A percentile compares a stretch with the other conserved stretches of the same genome.
These are phyloP conservation scores for Trichomalopsis sarcophagae DNA, from an alignment of 1,140 invertebrate species.

Conservation along the genomic window DNA sequence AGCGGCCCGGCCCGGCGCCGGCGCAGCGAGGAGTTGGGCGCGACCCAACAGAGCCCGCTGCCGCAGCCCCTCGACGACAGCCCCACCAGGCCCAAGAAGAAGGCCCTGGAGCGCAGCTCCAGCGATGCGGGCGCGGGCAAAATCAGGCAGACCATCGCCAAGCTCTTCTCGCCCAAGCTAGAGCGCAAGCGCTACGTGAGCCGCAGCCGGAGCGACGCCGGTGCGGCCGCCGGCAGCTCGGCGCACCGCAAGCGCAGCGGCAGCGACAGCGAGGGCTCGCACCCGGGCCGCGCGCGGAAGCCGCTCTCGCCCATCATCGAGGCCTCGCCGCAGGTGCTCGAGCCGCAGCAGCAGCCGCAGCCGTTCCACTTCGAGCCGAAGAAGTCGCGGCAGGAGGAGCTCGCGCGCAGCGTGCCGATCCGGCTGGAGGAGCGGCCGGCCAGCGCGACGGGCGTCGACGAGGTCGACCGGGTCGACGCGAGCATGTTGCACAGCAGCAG, in stretches of 20 bases:
- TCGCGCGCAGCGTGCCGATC: constrained; percentile 42
- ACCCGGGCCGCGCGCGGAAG: constrained; percentile 72
- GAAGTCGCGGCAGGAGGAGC: background rate
- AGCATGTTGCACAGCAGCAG: constrained; percentile 70
- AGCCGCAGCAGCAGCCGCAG: constrained; percentile 79
- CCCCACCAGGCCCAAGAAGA: constrained; percentile 59
- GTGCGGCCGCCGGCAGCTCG: constrained; percentile 50
- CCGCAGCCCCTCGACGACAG: background rate
- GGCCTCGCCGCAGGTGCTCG: constrained; percentile 75
- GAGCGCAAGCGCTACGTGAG: constrained; percentile 64
- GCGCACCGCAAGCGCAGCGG: constrained; percentile 66
- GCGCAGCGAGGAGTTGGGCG: constrained; percentile 67
- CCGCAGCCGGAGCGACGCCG: constrained; percentile 72
- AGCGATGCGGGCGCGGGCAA: constrained; percentile 80
- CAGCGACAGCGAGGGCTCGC: constrained; percentile 70
- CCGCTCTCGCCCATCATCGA: constrained; percentile 85
- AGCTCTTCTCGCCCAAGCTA: constrained; percentile 67
- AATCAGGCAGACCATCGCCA: constrained; percentile 63
- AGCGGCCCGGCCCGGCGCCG: constrained; percentile 58
- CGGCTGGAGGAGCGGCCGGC: constrained; percentile 32
- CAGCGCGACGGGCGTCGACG: constrained; percentile 54
- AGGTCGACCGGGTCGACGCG: constrained; percentile 57
- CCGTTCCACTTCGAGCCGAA: constrained; percentile 76
- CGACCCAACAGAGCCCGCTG: constrained; percentile 57
- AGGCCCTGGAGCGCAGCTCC: constrained; percentile 76